Percentiles rank a stretch among this genome's conserved stretches.
phyloP scores from a whole-genome alignment of 2,113 vertebrate species.

The Siniperca knerii region DNA sequence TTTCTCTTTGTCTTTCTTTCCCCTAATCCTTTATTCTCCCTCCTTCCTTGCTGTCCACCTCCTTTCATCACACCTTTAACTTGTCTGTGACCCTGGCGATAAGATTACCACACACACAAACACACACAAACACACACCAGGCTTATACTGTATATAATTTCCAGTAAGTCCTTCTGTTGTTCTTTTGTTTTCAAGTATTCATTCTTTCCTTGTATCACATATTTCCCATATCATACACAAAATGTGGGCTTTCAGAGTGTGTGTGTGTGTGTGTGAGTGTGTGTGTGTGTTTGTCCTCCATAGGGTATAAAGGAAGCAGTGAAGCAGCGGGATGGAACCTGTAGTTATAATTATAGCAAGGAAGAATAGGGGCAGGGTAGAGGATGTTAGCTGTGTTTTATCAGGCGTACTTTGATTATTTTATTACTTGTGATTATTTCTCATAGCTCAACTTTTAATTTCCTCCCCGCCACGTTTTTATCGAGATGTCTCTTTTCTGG shows the following conservation, averaged over 20 bases:
- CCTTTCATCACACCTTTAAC: conserved; percentile 28
- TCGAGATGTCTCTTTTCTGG: not conserved
- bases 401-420: conserved; percentile 27
- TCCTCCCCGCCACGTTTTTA: not conserved
- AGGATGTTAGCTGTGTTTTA: conserved; percentile 12
- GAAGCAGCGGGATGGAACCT: not conserved
- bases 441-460: not conserved
- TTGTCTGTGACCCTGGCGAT: conserved; percentile 37
- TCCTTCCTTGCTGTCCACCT: not conserved
- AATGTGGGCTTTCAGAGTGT: not conserved
- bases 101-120: conserved; percentile 24
- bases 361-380: not conserved
- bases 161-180: not conserved
- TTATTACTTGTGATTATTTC: not conserved
- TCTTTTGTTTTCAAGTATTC: conserved; percentile 29
- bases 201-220: not conserved
- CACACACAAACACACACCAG: not conserved
- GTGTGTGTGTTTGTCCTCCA: not conserved
- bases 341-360: not conserved
- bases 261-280: not conserved
- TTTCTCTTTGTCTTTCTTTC: not conserved
- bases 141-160: not conserved
- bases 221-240: not conserved
- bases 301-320: not conserved
- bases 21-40: not conserved